These are phyloP conservation scores for Achroia grisella DNA, from an alignment of 1,140 invertebrate species.

Conservation along the genomic window DNA sequence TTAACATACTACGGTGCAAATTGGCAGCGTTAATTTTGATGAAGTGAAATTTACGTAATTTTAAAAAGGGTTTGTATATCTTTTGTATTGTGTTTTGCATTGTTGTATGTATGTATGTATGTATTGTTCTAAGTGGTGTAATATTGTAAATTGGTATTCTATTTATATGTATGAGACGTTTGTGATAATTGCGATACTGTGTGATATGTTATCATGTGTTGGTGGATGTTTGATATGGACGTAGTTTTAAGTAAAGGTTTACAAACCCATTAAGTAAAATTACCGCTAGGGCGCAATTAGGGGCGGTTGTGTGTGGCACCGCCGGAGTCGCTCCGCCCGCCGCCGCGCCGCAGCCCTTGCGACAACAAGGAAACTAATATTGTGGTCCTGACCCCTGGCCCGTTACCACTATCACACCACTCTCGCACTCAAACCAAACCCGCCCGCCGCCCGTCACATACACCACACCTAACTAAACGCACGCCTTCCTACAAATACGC, in stretches of 20 bases:
- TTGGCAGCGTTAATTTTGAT: slow-evolving; percentile 60
- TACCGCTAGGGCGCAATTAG: slow-evolving; percentile 70
- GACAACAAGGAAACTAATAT: slow-evolving; percentile 76
- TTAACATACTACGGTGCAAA: slow-evolving; percentile 58
- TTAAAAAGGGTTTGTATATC: slow-evolving; percentile 70
- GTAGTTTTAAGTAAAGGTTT: slow-evolving; percentile 71
- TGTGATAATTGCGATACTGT: slow-evolving; percentile 7
- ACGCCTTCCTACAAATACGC: slow-evolving; percentile 5
- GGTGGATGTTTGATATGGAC: slow-evolving; percentile 27
- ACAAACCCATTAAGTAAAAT: slow-evolving; percentile 72
- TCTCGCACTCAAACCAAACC: slow-evolving; percentile 57
- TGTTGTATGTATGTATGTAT: slow-evolving; percentile 18
- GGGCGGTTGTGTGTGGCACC: slow-evolving; percentile 60
- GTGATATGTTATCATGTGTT: slow-evolving; percentile 6
- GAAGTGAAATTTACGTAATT: slow-evolving; percentile 52
- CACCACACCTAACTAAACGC: slow-evolving; percentile 10
- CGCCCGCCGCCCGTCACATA: slow-evolving; percentile 30
- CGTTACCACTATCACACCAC: slow-evolving; percentile 33
- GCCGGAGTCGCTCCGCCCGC: slow-evolving; percentile 65
- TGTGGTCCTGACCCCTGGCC: slow-evolving; percentile 65
- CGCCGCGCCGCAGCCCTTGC: slow-evolving; percentile 71
- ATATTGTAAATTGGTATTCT: slow-evolving; percentile 5
- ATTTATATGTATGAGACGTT: slow-evolving; percentile 12
- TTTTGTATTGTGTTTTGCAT: slow-evolving; percentile 52
- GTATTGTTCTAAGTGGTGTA: slow-evolving; percentile 14